Percentiles rank a stretch among this genome's conserved stretches.
Conservation (phyloP, 2,113 vertebrate species). For the Corynorhinus townsendii region DNA sequence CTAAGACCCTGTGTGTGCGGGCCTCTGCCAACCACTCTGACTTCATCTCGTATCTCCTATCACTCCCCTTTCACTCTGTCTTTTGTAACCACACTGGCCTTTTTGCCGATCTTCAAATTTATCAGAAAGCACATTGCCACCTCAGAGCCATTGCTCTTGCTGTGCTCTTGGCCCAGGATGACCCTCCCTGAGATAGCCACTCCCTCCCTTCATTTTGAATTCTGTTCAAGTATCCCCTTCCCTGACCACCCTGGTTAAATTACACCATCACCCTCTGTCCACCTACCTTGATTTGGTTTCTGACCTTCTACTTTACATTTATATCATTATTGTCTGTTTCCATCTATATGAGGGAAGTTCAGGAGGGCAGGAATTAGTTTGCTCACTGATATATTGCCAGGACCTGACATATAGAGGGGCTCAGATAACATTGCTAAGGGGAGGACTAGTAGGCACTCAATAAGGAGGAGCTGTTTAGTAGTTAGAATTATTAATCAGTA, state of each 20-base stretch:
- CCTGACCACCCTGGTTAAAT: neutral
- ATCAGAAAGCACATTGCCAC: neutral
- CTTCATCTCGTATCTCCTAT: fast-evolving
- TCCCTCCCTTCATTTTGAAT: neutral
- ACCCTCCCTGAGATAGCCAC: neutral
- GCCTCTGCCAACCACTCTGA: neutral
- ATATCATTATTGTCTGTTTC: neutral
- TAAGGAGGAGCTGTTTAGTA: neutral
- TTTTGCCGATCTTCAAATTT: neutral
- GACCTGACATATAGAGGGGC: neutral
- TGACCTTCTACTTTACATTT: neutral
- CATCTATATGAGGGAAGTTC: neutral
- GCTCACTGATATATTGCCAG: neutral
- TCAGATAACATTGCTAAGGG: neutral
- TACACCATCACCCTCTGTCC: neutral
- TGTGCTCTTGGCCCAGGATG: neutral
- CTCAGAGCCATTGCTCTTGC: neutral
- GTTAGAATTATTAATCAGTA: neutral
- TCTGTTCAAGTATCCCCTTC: neutral
- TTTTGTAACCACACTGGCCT: neutral
- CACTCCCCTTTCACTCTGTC: neutral
- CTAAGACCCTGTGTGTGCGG: neutral
- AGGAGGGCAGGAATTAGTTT: neutral
- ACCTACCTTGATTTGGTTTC: neutral
- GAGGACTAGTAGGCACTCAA: neutral